Conservation (phyloP, 2,888 invertebrate species). For the Spisula solida region DNA sequence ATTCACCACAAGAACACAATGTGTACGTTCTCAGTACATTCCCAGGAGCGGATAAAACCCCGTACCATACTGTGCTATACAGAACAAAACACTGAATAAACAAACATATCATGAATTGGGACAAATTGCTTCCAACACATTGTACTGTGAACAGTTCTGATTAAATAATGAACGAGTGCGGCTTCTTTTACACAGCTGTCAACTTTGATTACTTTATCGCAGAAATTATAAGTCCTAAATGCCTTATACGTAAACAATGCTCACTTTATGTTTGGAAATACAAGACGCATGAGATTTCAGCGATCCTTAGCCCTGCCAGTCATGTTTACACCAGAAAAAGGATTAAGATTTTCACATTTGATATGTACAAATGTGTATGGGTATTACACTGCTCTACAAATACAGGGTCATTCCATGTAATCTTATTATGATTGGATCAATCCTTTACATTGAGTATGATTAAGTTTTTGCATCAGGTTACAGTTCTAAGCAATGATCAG, state of each 20-base stretch:
- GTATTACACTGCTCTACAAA: slow-evolving; percentile 19
- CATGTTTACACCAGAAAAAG: slow-evolving; percentile 37
- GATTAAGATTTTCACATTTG: slow-evolving; percentile 35
- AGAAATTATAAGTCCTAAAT: slow-evolving; percentile 27
- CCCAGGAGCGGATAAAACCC: not conserved
- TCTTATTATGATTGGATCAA: not conserved
- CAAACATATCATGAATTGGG: slow-evolving; percentile 19
- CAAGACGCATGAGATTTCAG: slow-evolving; percentile 38
- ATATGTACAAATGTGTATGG: no score
- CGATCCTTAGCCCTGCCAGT: slow-evolving; percentile 26
- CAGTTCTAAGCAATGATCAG: not conserved
- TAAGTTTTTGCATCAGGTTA: not conserved
- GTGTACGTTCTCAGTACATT: not conserved
- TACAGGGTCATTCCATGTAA: not conserved
- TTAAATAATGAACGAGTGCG: slow-evolving; percentile 3
- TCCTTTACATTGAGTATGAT: no score
- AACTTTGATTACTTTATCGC: slow-evolving; percentile 24
- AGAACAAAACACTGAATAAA: slow-evolving; percentile 30
- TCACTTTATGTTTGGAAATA: slow-evolving; percentile 43
- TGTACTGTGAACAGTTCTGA: slow-evolving; percentile 22
- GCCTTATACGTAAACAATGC: slow-evolving; percentile 32
- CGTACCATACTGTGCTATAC: not conserved
- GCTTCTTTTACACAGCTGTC: slow-evolving; percentile 29
- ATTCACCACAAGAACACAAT: not conserved
- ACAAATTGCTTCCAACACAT: slow-evolving; percentile 27